Conservation (phyloP, 2,113 vertebrate genomes). For the Vulpes vulpes region DNA sequence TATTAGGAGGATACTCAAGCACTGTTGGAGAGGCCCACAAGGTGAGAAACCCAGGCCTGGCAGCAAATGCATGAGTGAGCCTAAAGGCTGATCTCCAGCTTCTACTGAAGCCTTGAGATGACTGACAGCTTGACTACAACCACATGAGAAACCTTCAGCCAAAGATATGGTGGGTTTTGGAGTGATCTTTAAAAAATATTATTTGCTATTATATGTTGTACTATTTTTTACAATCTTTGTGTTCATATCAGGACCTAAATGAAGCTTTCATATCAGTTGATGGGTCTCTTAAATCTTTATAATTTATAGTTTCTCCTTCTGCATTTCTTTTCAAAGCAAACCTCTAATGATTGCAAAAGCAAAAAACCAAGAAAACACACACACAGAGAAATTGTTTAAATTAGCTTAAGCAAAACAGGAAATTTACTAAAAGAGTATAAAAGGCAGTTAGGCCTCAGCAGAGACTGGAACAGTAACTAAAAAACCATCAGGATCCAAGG, state of each 20-base stretch:
- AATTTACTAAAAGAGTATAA: conserved; percentile 13
- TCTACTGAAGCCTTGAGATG: not conserved
- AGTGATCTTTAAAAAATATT: not conserved
- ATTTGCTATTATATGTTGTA: not conserved
- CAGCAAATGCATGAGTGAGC: not conserved
- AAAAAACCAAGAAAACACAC: not conserved
- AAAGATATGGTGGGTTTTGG: not conserved
- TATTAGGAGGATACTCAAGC: not conserved
- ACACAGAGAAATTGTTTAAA: not conserved
- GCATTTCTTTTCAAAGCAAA: not conserved
- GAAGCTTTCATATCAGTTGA: not conserved
- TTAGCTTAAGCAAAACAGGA: not conserved
- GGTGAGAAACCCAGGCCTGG: not conserved
- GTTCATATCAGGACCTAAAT: not conserved
- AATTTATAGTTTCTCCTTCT: not conserved
- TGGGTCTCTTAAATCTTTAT: conserved; percentile 3
- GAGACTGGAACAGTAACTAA: not conserved
- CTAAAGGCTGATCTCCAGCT: not conserved
- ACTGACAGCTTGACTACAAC: not conserved
- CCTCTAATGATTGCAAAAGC: not conserved
- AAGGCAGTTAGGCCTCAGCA: not conserved
- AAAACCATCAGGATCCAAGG: not conserved
- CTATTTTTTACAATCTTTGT: not conserved
- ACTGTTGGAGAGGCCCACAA: not conserved
- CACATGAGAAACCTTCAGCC: not conserved